These are phyloP conservation scores for Sylvicola cinctus DNA, from an alignment of 2,888 invertebrate species.

Conservation along the genomic window DNA sequence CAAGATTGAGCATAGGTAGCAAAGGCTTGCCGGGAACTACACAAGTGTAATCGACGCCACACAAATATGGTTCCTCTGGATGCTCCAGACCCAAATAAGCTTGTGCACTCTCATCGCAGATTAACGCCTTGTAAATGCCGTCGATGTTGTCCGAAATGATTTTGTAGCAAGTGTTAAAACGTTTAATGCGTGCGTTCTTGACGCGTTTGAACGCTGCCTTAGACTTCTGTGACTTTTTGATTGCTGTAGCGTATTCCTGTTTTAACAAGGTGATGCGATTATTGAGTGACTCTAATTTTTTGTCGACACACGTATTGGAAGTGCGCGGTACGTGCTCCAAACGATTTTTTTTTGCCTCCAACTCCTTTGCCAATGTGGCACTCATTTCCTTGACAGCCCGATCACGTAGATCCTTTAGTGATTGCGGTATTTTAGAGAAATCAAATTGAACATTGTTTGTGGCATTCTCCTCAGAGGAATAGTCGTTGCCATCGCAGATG, in stretches of 20 bases:
- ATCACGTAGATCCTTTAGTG: constrained; percentile 69
- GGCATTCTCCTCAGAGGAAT: too few relatives aligned
- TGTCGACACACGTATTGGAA: constrained; percentile 87
- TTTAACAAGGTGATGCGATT: constrained; percentile 90
- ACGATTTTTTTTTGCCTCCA: constrained; percentile 64
- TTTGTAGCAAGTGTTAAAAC: constrained; percentile 89
- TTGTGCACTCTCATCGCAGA: constrained; percentile 88
- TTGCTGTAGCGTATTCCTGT: constrained; percentile 86
- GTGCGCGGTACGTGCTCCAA: constrained; percentile 92
- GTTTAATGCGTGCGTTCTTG: constrained; percentile 81
- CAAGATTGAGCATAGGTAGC: constrained; percentile 98
- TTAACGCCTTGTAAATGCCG: constrained; percentile 90
- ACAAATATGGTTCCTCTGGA: constrained; percentile 97
- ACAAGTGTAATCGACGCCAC: constrained; percentile 98
- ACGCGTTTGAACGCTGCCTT: constrained; percentile 87
- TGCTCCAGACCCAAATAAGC: constrained; percentile 94
- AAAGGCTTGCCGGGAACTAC: constrained; percentile 98
- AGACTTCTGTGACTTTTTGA: constrained; percentile 83
- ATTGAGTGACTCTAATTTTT: constrained; percentile 80
- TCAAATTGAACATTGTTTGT: constrained; percentile 37
- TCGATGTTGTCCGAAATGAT: constrained; percentile 96
- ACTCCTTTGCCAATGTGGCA: constrained; percentile 63
- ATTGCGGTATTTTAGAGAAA: constrained; percentile 53
- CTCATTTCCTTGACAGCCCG: constrained; percentile 76
- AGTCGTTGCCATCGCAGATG: constrained; percentile 22